Conservation (phyloP, 2,113 vertebrate genomes). For the Oriolus oriolus region DNA sequence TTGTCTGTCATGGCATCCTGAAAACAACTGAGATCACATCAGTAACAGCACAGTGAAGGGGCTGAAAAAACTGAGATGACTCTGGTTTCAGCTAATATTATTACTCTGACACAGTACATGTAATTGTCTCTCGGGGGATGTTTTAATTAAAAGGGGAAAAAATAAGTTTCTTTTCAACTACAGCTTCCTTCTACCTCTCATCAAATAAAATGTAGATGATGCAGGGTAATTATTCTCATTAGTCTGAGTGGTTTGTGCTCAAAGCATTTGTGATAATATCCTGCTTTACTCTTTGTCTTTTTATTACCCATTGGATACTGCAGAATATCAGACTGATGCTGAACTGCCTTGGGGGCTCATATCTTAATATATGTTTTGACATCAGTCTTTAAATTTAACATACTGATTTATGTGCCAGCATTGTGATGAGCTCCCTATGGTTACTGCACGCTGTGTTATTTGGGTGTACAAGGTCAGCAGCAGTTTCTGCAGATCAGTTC, state of each 20-base stretch:
- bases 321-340: not conserved
- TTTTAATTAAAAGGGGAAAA: not conserved
- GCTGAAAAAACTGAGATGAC: not conserved
- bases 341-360: not conserved
- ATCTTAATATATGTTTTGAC: not conserved
- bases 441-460: not conserved
- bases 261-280: not conserved
- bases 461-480: not conserved
- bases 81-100: not conserved
- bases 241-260: not conserved
- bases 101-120: not conserved
- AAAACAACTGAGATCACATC: not conserved
- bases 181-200: not conserved
- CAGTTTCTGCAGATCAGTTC: not conserved
- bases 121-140: not conserved
- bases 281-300: not conserved
- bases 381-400: not conserved
- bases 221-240: not conserved
- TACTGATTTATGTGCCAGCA: not conserved
- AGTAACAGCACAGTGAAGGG: not conserved
- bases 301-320: not conserved
- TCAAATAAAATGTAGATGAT: not conserved
- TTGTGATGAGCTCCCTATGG: not conserved
- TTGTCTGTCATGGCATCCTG: not conserved
- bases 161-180: not conserved